phyloP scores from a whole-genome alignment of 2,888 invertebrate species.

The Rhodophaea formosa region DNA sequence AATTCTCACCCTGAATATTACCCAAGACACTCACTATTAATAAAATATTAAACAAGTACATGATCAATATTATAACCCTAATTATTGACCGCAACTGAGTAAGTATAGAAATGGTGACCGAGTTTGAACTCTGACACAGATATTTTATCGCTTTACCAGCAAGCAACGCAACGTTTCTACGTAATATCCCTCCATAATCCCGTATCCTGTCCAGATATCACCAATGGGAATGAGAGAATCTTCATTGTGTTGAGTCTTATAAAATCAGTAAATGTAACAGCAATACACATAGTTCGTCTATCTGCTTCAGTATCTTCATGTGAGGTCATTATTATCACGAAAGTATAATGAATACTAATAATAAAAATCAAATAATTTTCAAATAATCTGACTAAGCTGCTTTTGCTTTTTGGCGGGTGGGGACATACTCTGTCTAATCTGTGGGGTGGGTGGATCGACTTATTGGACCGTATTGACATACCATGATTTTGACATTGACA shows the following conservation, averaged over 20 bases:
- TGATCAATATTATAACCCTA: not conserved
- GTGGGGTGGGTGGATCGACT: no score
- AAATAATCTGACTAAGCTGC: no score
- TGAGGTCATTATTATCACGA: no score
- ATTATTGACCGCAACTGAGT: not conserved
- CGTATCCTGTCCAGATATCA: not conserved
- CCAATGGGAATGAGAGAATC: not conserved
- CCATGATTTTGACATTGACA: not conserved
- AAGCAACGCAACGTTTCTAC: not conserved
- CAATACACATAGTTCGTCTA: no score
- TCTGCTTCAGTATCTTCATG: no score
- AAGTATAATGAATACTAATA: no score
- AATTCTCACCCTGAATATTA: conserved; percentile 33
- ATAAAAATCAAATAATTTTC: no score
- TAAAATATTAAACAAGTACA: conserved; percentile 23
- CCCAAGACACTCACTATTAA: conserved; percentile 1
- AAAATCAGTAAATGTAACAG: no score
- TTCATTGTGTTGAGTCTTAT: no score
- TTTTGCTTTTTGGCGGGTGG: no score
- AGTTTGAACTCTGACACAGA: conserved; percentile 12
- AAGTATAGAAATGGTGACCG: not conserved
- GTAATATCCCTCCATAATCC: not conserved
- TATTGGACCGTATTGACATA: no score
- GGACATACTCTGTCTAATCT: no score
- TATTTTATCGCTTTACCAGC: conserved; percentile 1